Evolutionary conservation across 2,797 vertebrate genomes (phyloP).

Genomic region (Paramormyrops hopkinsi): DNA sequence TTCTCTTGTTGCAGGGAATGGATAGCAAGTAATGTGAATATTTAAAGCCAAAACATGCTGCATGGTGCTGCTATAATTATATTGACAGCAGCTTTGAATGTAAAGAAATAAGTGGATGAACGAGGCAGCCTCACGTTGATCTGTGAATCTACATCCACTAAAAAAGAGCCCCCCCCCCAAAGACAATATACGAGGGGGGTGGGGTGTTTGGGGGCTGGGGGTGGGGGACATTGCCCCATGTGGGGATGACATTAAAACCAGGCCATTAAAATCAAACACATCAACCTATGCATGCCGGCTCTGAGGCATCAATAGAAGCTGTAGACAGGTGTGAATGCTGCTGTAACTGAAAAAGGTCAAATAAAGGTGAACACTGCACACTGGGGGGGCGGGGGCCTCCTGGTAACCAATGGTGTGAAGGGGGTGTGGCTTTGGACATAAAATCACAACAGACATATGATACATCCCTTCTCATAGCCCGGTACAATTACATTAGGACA

Average conservation of each 20-base stretch:
- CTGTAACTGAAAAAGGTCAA: background rate
- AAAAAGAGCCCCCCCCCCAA: background rate
- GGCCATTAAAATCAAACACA: background rate
- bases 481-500: background rate
- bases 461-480: background rate
- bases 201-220: background rate
- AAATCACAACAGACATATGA: background rate
- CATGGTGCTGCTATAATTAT: background rate
- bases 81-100: background rate
- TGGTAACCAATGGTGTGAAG: background rate
- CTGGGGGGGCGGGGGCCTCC: background rate
- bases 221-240: background rate
- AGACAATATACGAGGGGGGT: background rate
- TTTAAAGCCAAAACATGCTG: background rate
- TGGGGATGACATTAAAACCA: conserved; percentile 8
- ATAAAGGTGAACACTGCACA: conserved; percentile 1
- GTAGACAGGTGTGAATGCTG: background rate
- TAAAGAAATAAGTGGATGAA: background rate
- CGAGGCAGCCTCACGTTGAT: background rate
- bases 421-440: background rate
- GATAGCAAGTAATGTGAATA: background rate
- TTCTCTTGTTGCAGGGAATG: background rate
- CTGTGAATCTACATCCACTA: background rate
- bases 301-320: background rate
- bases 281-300: background rate